phyloP scores from a whole-genome alignment of 2,888 invertebrate genomes.

The Caenorhabditis wallacei region DNA sequence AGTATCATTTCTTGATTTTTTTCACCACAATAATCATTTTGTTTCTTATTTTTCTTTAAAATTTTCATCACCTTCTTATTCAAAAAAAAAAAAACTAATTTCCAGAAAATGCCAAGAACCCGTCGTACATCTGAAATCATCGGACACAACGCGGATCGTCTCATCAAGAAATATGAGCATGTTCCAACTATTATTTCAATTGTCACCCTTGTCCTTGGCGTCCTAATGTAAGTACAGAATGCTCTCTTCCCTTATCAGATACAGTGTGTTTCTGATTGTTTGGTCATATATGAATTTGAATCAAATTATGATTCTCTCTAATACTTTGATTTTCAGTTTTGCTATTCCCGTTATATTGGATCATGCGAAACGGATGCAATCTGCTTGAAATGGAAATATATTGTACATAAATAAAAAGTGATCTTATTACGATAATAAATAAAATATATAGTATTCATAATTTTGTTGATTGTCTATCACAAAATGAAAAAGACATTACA shows the following conservation, averaged over 20 bases:
- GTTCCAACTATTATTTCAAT: constrained; percentile 46
- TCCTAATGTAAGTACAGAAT: constrained; percentile 46
- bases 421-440: neutral
- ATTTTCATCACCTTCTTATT: neutral
- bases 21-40: too few relatives aligned
- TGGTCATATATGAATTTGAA: constrained; percentile 5
- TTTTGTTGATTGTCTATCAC: constrained; percentile 46
- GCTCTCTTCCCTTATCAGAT: neutral
- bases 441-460: constrained; percentile 38
- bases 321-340: constrained; percentile 13
- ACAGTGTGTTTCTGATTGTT: constrained; percentile 17
- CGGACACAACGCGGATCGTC: constrained; percentile 51
- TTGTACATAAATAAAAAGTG: neutral
- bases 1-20: neutral
- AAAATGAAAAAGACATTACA: constrained; percentile 49
- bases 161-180: constrained; percentile 54
- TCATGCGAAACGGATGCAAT: constrained; percentile 10
- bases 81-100: neutral
- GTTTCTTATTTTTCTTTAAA: neutral
- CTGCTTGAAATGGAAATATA: constrained; percentile 15
- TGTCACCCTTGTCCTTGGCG: constrained; percentile 15
- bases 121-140: constrained; percentile 36
- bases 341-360: constrained; percentile 26
- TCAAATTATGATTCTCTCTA: neutral
- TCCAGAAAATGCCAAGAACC: constrained; percentile 24